Percentiles rank a stretch among this genome's conserved stretches.
Conservation (phyloP, 2,113 vertebrate species). For the Turdus rufiventris region DNA sequence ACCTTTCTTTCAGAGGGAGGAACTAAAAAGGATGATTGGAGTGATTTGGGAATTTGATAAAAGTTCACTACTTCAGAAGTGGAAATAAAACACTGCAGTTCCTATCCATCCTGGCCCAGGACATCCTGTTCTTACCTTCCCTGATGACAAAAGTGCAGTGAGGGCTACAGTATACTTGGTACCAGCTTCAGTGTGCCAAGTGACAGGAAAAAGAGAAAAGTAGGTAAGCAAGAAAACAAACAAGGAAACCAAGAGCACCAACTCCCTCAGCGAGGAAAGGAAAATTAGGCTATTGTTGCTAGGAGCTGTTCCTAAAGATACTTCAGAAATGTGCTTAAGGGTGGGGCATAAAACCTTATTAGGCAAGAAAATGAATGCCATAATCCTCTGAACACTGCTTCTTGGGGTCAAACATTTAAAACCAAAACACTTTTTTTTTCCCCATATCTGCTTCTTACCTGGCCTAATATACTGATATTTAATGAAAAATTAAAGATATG, state of each 20-base stretch:
- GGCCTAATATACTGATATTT: not conserved
- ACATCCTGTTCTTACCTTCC: not conserved
- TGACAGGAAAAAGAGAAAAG: not conserved
- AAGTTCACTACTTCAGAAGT: not conserved
- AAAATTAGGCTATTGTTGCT: not conserved
- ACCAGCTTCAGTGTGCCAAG: not conserved
- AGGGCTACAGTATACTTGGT: not conserved
- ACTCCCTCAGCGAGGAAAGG: not conserved
- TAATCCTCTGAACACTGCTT: not conserved
- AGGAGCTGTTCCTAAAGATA: not conserved
- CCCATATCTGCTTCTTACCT: not conserved
- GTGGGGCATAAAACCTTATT: conserved; percentile 29
- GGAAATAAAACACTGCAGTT: not conserved
- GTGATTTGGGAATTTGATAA: not conserved
- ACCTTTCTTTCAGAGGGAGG: not conserved
- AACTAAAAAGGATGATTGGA: not conserved
- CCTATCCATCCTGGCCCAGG: not conserved
- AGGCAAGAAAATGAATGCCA: not conserved
- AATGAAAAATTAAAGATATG: conserved; percentile 4
- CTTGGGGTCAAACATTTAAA: not conserved
- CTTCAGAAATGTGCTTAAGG: not conserved
- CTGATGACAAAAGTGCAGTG: not conserved
- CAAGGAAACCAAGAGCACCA: not conserved
- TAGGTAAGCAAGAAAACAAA: not conserved
- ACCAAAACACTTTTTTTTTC: not conserved